phyloP scores from a whole-genome alignment of 2,888 invertebrate species.

The Drosophila atripex region DNA sequence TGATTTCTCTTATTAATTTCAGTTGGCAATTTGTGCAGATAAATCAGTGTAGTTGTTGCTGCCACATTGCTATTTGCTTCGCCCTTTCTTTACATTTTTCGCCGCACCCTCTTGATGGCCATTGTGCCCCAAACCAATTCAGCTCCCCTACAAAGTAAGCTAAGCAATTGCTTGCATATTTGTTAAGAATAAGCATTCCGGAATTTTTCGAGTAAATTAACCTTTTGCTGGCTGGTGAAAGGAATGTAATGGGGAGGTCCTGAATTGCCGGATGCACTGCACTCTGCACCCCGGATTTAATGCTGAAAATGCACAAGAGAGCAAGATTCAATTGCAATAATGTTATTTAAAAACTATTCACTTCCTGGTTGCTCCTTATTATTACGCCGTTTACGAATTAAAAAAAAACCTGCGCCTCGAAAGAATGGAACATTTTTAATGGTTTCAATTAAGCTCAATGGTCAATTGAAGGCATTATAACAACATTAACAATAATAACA shows the following conservation, averaged over 20 bases:
- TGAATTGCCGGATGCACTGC: not conserved
- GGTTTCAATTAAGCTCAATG: conserved; percentile 69
- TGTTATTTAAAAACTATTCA: not conserved
- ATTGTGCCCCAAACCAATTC: conserved; percentile 33
- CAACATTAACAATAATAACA: conserved; percentile 55
- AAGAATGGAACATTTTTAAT: conserved; percentile 56
- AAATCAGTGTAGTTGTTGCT: conserved; percentile 55
- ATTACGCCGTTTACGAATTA: not conserved
- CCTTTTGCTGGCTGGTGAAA: conserved; percentile 33
- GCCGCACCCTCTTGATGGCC: not conserved
- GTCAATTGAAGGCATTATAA: conserved; percentile 48
- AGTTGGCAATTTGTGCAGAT: conserved; percentile 61
- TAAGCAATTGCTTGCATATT: conserved; percentile 51
- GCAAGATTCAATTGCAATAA: not conserved
- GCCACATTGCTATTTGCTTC: conserved; percentile 7
- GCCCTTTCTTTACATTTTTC: not conserved
- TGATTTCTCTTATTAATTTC: conserved; percentile 72
- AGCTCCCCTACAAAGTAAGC: conserved; percentile 35
- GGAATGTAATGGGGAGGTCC: not conserved
- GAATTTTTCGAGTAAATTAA: conserved; percentile 53
- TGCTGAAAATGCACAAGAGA: conserved; percentile 3
- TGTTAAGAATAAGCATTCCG: conserved; percentile 44
- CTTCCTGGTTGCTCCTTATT: no score
- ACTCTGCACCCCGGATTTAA: not conserved
- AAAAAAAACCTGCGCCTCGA: conserved; percentile 2